Conservation (phyloP, 2,888 invertebrate species). For the Catocala sponsa region DNA sequence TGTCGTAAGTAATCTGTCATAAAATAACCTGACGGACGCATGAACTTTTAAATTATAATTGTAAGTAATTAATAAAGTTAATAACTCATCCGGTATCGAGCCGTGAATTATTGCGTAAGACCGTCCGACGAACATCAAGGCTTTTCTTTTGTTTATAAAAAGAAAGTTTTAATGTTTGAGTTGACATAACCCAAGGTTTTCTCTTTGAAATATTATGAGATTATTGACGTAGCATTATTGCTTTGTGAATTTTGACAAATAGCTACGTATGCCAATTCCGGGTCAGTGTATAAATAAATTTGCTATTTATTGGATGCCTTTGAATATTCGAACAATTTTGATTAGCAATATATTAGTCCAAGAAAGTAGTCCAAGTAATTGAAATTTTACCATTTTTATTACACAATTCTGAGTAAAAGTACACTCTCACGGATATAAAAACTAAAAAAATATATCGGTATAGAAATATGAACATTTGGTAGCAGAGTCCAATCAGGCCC, state of each 20-base stretch:
- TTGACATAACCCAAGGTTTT: conserved; percentile 43
- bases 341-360: background rate
- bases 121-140: conserved; percentile 17
- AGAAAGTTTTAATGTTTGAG: conserved; percentile 37
- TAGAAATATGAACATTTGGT: conserved; percentile 37
- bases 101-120: conserved; percentile 39
- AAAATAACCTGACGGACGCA: conserved; percentile 1
- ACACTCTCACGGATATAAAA: conserved; percentile 13
- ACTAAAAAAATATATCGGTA: conserved; percentile 18
- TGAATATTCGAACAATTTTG: background rate
- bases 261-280: background rate
- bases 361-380: too few species aligned
- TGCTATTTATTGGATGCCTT: too few species aligned
- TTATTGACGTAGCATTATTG: background rate
- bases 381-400: background rate
- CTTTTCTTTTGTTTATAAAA: conserved; percentile 50
- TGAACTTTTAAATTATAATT: conserved; percentile 13
- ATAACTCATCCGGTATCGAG: conserved; percentile 5
- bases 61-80: conserved; percentile 17
- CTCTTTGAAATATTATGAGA: conserved; percentile 18
- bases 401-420: conserved; percentile 11
- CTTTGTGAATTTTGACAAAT: background rate
- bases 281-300: too few species aligned
- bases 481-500: conserved; percentile 39
- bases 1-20: conserved; percentile 5